Percentiles rank a stretch among this genome's conserved stretches.
Evolutionary conservation across 2,113 vertebrate species (phyloP).

Genomic region (Chrysochloris asiatica): DNA sequence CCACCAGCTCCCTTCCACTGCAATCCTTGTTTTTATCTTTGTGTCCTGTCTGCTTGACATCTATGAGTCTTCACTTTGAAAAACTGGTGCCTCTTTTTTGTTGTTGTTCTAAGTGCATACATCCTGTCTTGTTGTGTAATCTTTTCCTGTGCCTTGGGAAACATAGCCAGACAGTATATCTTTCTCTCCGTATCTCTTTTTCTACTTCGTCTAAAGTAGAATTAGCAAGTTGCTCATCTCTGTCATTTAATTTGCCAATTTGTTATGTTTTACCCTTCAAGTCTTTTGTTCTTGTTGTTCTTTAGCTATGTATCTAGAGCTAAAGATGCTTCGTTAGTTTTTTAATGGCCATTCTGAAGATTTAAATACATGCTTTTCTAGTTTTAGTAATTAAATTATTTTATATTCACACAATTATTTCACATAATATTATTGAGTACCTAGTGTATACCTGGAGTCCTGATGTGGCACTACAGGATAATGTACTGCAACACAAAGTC

Average conservation of each 20-base stretch:
- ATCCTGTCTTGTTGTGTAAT: background rate
- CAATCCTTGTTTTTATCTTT: background rate
- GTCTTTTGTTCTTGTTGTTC: background rate
- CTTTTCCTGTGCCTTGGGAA: background rate
- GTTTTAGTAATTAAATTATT: background rate
- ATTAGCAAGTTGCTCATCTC: background rate
- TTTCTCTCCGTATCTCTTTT: background rate
- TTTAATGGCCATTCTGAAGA: background rate
- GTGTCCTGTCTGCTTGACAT: background rate
- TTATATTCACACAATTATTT: constrained; percentile 20
- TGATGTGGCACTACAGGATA: too few species aligned
- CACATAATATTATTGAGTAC: background rate
- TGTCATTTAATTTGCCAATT: background rate
- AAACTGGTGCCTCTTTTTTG: background rate
- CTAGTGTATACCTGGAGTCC: too few species aligned
- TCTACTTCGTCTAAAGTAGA: background rate
- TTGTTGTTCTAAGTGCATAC: background rate
- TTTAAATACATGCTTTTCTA: background rate
- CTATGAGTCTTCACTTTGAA: background rate
- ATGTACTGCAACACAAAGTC: too few species aligned
- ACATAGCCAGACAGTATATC: background rate
- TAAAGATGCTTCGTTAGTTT: background rate
- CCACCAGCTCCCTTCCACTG: background rate
- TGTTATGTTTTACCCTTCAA: background rate
- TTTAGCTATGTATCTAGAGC: background rate